Conservation (phyloP, 2,888 invertebrate genomes). For the Drosophila melanocephala region DNA sequence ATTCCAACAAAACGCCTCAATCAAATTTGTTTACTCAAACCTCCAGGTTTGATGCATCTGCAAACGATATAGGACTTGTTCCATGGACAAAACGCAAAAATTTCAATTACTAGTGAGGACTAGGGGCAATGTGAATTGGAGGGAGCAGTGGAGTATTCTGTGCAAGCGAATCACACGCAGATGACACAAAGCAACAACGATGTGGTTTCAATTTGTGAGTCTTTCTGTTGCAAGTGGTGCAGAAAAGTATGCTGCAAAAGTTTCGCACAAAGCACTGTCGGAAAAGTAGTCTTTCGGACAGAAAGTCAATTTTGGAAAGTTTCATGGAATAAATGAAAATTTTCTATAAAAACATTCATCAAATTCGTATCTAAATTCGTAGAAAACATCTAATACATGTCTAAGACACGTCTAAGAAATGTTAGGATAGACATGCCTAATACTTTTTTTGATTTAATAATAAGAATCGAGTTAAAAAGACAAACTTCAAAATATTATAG, state of each 20-base stretch:
- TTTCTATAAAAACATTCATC: neutral
- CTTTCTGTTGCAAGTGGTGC: conserved; percentile 35
- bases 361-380: neutral
- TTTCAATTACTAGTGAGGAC: conserved; percentile 39
- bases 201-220: conserved; percentile 31
- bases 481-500: neutral
- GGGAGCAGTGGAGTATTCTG: conserved; percentile 1
- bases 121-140: neutral
- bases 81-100: conserved; percentile 42
- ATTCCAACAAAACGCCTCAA: neutral
- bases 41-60: conserved; percentile 12
- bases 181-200: conserved; percentile 11
- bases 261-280: conserved; percentile 27
- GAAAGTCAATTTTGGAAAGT: neutral
- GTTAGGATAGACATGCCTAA: neutral
- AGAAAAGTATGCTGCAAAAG: conserved; percentile 61
- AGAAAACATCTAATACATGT: neutral
- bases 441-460: neutral
- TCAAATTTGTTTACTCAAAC: conserved; percentile 11
- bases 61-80: conserved; percentile 47
- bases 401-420: neutral
- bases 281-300: neutral
- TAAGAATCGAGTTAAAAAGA: neutral
- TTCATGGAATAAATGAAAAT: neutral
- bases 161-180: conserved; percentile 22